Percentiles rank a stretch among this genome's conserved stretches.
Conservation (phyloP, 2,888 invertebrate genomes). For the Melitaea athalia region DNA sequence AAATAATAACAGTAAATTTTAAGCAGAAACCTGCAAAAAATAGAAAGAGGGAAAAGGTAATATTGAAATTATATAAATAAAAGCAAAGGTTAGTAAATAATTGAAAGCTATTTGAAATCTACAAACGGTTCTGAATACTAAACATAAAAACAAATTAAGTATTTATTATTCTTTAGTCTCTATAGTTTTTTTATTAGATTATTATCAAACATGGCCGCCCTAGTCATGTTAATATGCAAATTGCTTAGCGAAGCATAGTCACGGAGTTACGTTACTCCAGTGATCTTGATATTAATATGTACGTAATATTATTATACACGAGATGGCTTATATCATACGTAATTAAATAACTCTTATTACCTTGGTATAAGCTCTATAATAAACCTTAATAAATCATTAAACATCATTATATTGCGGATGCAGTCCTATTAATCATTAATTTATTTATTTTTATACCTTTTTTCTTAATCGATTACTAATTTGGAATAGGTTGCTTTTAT, state of each 20-base stretch:
- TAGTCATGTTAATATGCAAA: conserved; percentile 41
- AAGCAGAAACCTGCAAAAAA: no score
- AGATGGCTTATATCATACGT: conserved; percentile 10
- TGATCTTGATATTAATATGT: conserved; percentile 49
- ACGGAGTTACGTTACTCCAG: conserved; percentile 43
- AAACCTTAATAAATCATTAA: not conserved
- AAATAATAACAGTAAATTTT: no score
- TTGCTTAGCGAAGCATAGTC: conserved; percentile 39
- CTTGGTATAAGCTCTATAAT: conserved; percentile 6
- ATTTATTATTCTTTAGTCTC: not conserved
- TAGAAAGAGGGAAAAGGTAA: no score
- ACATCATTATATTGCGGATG: not conserved
- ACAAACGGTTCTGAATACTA: no score
- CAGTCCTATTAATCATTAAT: not conserved
- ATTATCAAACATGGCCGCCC: conserved; percentile 14
- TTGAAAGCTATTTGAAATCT: no score
- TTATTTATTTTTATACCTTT: not conserved
- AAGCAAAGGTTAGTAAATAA: no score
- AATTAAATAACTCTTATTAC: conserved; percentile 7
- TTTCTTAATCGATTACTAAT: not conserved
- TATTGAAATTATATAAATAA: no score
- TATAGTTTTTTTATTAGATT: not conserved
- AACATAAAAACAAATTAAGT: no score
- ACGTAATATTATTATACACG: conserved; percentile 21
- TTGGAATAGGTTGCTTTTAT: not conserved